Evolutionary conservation across 2,113 vertebrate genomes (phyloP).

Genomic region (Phylloscopus trochilus): DNA sequence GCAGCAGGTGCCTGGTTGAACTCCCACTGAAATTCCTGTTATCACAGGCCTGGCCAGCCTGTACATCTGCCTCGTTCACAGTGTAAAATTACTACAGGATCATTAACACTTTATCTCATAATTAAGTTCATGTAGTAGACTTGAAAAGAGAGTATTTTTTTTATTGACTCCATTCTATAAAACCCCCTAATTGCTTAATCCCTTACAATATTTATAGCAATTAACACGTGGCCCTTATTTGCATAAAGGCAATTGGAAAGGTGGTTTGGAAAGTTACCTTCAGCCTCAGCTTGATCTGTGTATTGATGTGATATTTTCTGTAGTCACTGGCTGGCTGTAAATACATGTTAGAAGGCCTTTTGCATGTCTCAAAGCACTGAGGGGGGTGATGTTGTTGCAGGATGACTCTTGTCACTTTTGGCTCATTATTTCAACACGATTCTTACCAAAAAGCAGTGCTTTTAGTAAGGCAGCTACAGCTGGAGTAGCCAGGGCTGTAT

Average conservation of each 20-base stretch:
- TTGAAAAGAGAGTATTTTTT: background rate
- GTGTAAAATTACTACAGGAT: background rate
- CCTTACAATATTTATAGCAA: background rate
- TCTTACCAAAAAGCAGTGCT: background rate
- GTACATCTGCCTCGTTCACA: background rate
- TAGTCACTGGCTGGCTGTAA: background rate
- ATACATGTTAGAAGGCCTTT: background rate
- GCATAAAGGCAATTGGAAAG: background rate
- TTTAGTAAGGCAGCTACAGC: background rate
- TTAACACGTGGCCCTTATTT: background rate
- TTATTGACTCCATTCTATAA: background rate
- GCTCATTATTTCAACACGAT: background rate
- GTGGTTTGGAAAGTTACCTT: background rate
- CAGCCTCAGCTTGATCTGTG: background rate
- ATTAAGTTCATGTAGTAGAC: background rate
- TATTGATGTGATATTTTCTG: background rate
- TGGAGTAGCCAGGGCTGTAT: background rate
- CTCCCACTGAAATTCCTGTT: background rate
- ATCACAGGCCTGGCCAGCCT: background rate
- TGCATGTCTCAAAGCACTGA: background rate
- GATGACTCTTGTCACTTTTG: background rate
- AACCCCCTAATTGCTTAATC: background rate
- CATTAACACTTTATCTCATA: constrained; percentile 2
- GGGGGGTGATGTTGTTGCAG: background rate
- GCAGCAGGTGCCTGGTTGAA: background rate